Evolutionary conservation across 2,888 invertebrate species (phyloP).

Genomic region (Tanytarsus gracilentus): DNA sequence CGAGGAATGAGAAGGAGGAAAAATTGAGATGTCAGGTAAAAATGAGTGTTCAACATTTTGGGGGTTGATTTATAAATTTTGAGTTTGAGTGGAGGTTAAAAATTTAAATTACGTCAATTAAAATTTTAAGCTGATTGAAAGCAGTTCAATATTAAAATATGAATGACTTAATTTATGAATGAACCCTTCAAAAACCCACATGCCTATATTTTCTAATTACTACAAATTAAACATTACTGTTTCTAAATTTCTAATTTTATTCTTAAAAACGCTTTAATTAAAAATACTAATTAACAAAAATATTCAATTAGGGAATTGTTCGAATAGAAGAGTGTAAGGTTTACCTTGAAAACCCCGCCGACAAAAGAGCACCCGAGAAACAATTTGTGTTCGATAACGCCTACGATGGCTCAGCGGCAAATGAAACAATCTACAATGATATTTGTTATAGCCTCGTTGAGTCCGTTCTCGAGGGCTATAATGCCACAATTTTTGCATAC

Average conservation of each 20-base stretch:
- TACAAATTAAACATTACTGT: slow-evolving; percentile 13
- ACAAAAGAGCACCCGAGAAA: slow-evolving; percentile 53
- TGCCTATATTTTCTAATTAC: too few species aligned
- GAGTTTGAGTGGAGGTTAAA: neutral
- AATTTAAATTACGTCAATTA: too few species aligned
- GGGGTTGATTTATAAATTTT: neutral
- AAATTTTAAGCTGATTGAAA: too few species aligned
- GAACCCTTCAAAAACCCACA: too few species aligned
- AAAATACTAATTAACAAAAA: slow-evolving; percentile 31
- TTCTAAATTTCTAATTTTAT: neutral
- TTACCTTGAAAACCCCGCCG: slow-evolving; percentile 55
- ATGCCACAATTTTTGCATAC: slow-evolving; percentile 87
- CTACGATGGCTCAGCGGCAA: slow-evolving; percentile 66
- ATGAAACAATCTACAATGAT: slow-evolving; percentile 79
- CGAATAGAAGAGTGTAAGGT: slow-evolving; percentile 54
- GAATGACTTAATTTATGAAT: too few species aligned
- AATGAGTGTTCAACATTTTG: neutral
- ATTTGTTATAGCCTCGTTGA: slow-evolving; percentile 75
- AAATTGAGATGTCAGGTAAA: slow-evolving; percentile 56
- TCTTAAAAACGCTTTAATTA: slow-evolving; percentile 26
- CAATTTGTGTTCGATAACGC: slow-evolving; percentile 77
- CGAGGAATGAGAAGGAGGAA: slow-evolving; percentile 69
- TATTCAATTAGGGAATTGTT: slow-evolving; percentile 57
- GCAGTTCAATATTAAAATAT: too few species aligned
- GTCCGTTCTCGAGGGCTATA: slow-evolving; percentile 83